These are phyloP conservation scores for Colinus virginianus DNA, from an alignment of 2,113 vertebrate species.

Conservation along the genomic window DNA sequence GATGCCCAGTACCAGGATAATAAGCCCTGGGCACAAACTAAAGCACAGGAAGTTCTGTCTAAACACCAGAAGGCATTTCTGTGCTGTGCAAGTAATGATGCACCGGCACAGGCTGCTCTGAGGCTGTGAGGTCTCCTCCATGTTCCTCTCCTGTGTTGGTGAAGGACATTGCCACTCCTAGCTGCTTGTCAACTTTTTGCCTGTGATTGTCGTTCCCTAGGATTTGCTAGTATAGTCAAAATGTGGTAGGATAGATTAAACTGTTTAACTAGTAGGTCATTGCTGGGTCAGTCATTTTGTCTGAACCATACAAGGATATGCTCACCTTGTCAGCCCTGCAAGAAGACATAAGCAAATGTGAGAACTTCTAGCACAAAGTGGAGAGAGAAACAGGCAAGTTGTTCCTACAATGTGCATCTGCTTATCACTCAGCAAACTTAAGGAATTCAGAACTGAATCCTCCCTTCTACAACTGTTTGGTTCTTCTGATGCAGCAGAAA, in stretches of 20 bases:
- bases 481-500: neutral
- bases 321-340: neutral
- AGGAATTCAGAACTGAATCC: neutral
- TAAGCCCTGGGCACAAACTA: neutral
- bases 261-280: neutral
- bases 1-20: neutral
- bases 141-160: neutral
- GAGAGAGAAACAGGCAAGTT: neutral
- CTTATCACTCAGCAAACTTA: neutral
- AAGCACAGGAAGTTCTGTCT: neutral
- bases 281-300: neutral
- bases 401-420: neutral
- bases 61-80: neutral
- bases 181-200: neutral
- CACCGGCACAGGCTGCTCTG: neutral
- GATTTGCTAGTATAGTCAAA: neutral
- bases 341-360: neutral
- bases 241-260: neutral
- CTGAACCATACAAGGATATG: neutral
- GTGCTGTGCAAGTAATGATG: neutral
- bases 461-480: neutral
- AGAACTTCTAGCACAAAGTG: neutral
- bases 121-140: neutral
- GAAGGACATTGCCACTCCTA: neutral
- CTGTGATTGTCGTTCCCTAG: neutral